Conservation (phyloP, 2,113 vertebrate genomes). For the Poeciliopsis occidentalis region DNA sequence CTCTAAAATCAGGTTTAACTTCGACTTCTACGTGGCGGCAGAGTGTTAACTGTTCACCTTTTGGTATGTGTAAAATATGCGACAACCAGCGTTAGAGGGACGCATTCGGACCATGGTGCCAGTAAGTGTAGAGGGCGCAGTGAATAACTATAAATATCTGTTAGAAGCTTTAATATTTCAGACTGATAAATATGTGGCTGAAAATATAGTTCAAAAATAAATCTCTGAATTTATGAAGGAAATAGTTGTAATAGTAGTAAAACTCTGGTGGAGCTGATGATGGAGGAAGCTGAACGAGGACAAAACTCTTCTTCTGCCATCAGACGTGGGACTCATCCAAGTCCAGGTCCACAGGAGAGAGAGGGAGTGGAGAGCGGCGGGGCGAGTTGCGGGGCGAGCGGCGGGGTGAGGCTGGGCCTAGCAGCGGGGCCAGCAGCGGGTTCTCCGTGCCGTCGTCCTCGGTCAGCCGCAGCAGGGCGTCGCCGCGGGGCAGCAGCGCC, state of each 20-base stretch:
- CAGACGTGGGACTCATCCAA: constrained; percentile 94
- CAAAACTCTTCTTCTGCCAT: constrained; percentile 22
- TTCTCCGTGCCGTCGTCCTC: constrained; percentile 89
- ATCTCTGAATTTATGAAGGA: constrained; percentile 8
- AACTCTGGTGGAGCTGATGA: not conserved
- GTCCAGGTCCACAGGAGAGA: constrained; percentile 85
- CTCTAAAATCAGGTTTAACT: too few relatives aligned
- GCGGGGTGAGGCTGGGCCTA: constrained; percentile 35
- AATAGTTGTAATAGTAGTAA: not conserved
- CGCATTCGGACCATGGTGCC: too few relatives aligned
- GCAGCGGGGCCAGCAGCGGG: constrained; percentile 84
- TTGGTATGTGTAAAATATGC: too few relatives aligned
- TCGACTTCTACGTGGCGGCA: too few relatives aligned
- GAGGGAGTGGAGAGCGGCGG: constrained; percentile 57
- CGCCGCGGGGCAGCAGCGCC: constrained; percentile 84
- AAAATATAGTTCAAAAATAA: constrained; percentile 26
- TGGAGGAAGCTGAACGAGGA: not conserved
- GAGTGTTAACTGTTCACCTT: too few relatives aligned
- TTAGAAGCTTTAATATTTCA: not conserved
- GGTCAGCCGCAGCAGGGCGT: constrained; percentile 84
- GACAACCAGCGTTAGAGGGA: too few relatives aligned
- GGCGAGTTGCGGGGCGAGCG: constrained; percentile 45
- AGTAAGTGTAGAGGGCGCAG: too few relatives aligned
- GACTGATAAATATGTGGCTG: not conserved
- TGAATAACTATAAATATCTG: constrained; percentile 16